Percentiles rank a stretch among this genome's conserved stretches.
Evolutionary conservation across 2,113 vertebrate genomes (phyloP).

Genomic region (Myocastor coypus): DNA sequence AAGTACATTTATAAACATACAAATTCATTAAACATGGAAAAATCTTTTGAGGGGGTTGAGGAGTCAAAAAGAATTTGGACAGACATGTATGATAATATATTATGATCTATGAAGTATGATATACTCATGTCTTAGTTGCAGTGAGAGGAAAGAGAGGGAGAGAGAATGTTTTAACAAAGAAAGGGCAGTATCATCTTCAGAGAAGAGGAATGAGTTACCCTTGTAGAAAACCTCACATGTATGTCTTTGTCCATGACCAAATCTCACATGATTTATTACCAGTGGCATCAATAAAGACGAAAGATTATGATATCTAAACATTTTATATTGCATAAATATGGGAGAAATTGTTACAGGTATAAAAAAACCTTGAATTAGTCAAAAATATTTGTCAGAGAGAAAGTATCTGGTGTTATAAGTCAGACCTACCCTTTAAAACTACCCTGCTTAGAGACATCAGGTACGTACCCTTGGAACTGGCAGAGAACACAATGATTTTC

Average conservation of each 20-base stretch:
- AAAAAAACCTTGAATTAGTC: neutral
- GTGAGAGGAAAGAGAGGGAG: no score
- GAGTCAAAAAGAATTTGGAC: neutral
- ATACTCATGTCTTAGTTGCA: constrained; percentile 3
- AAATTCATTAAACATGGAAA: neutral
- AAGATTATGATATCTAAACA: neutral
- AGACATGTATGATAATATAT: neutral
- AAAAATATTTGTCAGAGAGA: neutral
- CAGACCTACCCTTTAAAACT: neutral
- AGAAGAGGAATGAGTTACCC: neutral
- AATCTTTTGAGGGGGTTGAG: neutral
- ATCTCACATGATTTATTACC: neutral
- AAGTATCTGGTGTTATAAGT: neutral
- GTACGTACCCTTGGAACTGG: neutral
- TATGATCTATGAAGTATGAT: neutral
- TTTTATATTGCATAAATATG: constrained; percentile 5
- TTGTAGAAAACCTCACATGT: neutral
- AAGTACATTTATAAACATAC: constrained; percentile 8
- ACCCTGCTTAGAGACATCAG: neutral
- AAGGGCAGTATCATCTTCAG: neutral
- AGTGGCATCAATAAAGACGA: neutral
- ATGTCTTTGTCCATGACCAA: neutral
- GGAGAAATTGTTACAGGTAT: neutral
- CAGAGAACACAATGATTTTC: neutral
- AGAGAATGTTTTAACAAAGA: neutral